A percentile compares a stretch with the other conserved stretches of the same genome.
These are phyloP conservation scores for Tetrao urogallus DNA, from an alignment of 2,113 vertebrate species.

Conservation along the genomic window DNA sequence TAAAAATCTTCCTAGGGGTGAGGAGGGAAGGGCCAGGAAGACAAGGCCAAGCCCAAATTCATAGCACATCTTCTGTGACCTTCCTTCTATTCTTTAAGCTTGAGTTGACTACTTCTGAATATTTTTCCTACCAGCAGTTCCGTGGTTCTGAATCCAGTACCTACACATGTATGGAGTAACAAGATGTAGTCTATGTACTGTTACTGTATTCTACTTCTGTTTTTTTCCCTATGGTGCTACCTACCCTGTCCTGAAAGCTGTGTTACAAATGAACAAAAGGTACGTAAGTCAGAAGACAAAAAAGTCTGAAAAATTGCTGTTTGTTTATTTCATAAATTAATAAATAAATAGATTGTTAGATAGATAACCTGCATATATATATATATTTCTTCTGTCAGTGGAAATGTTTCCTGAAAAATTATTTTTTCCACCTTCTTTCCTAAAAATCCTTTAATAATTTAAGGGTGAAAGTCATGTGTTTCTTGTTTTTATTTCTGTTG, in stretches of 20 bases:
- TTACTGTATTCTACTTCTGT: neutral
- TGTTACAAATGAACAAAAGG: neutral
- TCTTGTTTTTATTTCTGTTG: no score
- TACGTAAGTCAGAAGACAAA: neutral
- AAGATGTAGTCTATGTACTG: neutral
- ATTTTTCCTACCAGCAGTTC: neutral
- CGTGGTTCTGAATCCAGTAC: neutral
- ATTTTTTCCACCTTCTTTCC: neutral
- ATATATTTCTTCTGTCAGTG: neutral
- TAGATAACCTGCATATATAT: neutral
- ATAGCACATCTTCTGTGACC: conserved; percentile 1
- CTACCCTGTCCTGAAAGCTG: neutral
- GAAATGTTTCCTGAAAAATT: neutral
- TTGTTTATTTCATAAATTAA: neutral
- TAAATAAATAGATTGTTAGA: neutral
- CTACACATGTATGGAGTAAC: neutral
- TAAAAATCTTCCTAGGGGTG: neutral
- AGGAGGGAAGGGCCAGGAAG: neutral
- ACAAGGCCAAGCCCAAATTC: neutral
- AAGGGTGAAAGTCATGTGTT: no score
- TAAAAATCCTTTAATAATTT: neutral
- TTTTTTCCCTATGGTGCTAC: neutral
- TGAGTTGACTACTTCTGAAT: neutral
- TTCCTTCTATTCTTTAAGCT: conserved; percentile 38
- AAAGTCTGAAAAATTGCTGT: neutral